Evolutionary conservation across 2,797 vertebrate genomes (phyloP).

Genomic region (Lycodopsis pacificus): DNA sequence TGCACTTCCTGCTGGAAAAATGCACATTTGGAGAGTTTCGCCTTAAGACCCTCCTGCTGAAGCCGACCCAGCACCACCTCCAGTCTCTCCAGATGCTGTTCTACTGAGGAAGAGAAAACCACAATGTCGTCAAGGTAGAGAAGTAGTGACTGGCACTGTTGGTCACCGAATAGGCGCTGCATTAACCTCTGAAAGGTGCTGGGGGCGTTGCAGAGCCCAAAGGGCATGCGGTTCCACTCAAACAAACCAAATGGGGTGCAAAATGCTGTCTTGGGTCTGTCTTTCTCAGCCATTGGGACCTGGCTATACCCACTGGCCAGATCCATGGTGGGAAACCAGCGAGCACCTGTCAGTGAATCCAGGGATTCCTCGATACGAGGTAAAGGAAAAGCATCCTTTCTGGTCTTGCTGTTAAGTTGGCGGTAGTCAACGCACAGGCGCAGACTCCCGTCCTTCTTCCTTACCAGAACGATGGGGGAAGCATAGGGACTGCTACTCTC

Average conservation of each 20-base stretch:
- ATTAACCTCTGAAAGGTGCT: slow-evolving; percentile 30
- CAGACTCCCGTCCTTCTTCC: too few relatives aligned
- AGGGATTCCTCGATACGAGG: background rate
- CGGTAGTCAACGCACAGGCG: background rate
- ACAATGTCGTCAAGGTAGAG: background rate
- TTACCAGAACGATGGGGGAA: too few relatives aligned
- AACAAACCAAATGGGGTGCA: background rate
- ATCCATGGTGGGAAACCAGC: too few relatives aligned
- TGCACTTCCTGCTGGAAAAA: slow-evolving; percentile 6
- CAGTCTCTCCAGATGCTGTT: background rate
- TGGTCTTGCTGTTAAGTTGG: background rate
- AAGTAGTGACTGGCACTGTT: background rate
- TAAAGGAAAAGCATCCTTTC: background rate
- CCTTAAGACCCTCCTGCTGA: slow-evolving; percentile 1
- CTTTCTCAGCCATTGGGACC: too few relatives aligned
- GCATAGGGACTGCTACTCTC: too few relatives aligned
- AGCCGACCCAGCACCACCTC: background rate
- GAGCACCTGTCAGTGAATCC: too few relatives aligned
- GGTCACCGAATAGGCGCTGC: background rate
- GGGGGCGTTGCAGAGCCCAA: slow-evolving; percentile 18
- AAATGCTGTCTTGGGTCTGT: too few relatives aligned
- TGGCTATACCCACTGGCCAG: too few relatives aligned
- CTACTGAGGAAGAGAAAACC: background rate
- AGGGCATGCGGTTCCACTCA: slow-evolving; percentile 18
- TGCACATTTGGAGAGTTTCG: background rate